Percentiles rank a stretch among this genome's conserved stretches.
Evolutionary conservation across 2,113 vertebrate species (phyloP).

Genomic region (Mirza zaza): DNA sequence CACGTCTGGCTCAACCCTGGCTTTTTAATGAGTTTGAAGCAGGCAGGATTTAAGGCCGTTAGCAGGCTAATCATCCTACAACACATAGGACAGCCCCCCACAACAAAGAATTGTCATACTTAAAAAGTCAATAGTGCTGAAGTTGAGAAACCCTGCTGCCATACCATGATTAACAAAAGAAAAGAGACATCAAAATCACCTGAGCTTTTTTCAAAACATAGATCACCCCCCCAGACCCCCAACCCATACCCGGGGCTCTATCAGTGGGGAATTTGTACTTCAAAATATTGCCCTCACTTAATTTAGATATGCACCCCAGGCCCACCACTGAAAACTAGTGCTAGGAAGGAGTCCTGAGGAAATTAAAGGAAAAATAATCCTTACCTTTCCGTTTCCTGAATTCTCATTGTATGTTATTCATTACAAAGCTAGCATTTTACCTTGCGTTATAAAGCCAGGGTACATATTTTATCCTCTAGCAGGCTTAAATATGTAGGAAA

Average conservation of each 20-base stretch:
- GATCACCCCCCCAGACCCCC: neutral
- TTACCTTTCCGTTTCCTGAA: neutral
- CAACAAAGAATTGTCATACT: neutral
- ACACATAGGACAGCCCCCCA: neutral
- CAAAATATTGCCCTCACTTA: neutral
- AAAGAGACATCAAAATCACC: neutral
- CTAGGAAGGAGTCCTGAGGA: neutral
- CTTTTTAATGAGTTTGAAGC: neutral
- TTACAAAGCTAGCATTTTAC: neutral
- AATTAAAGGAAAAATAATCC: neutral
- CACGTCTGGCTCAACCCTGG: neutral
- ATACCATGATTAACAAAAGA: neutral
- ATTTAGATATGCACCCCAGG: neutral
- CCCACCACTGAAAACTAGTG: neutral
- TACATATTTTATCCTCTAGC: neutral
- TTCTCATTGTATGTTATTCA: neutral
- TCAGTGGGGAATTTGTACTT: neutral
- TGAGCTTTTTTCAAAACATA: neutral
- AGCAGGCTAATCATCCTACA: neutral
- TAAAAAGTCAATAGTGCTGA: neutral
- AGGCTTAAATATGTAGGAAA: neutral
- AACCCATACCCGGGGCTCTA: too few relatives aligned
- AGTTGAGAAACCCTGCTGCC: neutral
- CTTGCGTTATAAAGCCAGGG: neutral
- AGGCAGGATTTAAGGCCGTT: neutral